These are phyloP conservation scores for Papilio gigon DNA, from an alignment of 2,888 invertebrate species.

Conservation along the genomic window DNA sequence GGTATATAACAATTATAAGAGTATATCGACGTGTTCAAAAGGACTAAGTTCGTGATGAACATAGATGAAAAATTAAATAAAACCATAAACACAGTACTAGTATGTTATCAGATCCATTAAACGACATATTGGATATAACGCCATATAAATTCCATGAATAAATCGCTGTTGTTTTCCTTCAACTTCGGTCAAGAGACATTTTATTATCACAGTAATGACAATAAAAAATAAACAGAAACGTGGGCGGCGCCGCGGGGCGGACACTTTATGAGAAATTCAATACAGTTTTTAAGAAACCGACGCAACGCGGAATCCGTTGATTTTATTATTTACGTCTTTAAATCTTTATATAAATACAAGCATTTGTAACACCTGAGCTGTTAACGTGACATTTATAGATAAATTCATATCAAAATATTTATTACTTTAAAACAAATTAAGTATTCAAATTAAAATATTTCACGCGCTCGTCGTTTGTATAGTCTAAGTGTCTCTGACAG, in stretches of 20 bases:
- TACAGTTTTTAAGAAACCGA: slow-evolving; percentile 44
- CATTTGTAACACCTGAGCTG: slow-evolving; percentile 60
- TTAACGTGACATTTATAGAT: slow-evolving; percentile 66
- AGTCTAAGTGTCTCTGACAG: background rate
- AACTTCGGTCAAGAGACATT: slow-evolving; percentile 30
- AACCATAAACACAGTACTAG: slow-evolving; percentile 24
- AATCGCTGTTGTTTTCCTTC: slow-evolving; percentile 24
- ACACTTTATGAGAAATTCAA: slow-evolving; percentile 27
- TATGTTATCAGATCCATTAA: slow-evolving; percentile 22
- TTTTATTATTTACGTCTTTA: slow-evolving; percentile 56
- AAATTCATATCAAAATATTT: slow-evolving; percentile 68
- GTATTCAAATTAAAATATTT: slow-evolving; percentile 70
- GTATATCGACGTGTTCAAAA: slow-evolving; percentile 32
- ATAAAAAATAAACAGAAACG: slow-evolving; percentile 39
- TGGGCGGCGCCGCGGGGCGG: slow-evolving; percentile 38
- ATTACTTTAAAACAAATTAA: slow-evolving; percentile 72
- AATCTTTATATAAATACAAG: slow-evolving; percentile 58
- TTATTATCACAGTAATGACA: slow-evolving; percentile 38
- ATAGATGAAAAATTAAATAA: slow-evolving; percentile 44
- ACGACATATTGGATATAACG: slow-evolving; percentile 21
- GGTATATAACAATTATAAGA: background rate
- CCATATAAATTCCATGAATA: slow-evolving; percentile 17
- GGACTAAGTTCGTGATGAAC: slow-evolving; percentile 23
- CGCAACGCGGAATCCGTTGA: slow-evolving; percentile 49
- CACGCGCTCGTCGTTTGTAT: slow-evolving; percentile 36